Conservation (phyloP, 2,797 vertebrate species). For the Chaenodraco wilsoni region DNA sequence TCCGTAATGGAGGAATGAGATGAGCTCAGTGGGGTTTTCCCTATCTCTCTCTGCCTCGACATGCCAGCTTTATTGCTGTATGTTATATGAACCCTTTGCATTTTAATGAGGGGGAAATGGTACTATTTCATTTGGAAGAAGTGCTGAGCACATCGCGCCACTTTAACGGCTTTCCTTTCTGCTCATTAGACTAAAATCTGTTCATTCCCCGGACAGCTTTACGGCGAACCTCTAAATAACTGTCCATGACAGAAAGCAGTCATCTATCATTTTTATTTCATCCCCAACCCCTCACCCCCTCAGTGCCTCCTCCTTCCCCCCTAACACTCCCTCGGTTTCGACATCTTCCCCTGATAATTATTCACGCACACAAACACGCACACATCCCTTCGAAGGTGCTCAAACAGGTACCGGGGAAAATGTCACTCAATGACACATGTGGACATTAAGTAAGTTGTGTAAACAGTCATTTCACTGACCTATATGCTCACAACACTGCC, state of each 20-base stretch:
- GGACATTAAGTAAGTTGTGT: constrained; percentile 12
- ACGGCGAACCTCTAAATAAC: constrained; percentile 86
- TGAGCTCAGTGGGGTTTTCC: constrained; percentile 78
- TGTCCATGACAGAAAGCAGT: constrained; percentile 85
- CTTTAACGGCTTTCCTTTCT: constrained; percentile 87
- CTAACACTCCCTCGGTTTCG: constrained; percentile 54
- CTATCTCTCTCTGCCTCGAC: constrained; percentile 72
- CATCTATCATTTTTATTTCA: constrained; percentile 88
- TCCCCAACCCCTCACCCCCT: constrained; percentile 66
- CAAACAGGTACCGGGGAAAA: constrained; percentile 10
- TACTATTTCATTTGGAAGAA: constrained; percentile 88
- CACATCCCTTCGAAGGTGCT: constrained; percentile 8
- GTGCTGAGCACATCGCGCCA: constrained; percentile 86
- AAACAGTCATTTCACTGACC: constrained; percentile 35
- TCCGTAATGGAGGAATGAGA: constrained; percentile 77
- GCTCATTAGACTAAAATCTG: constrained; percentile 90
- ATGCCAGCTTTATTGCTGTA: constrained; percentile 83
- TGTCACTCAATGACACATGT: constrained; percentile 16
- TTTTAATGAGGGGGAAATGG: constrained; percentile 86
- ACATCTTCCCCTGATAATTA: constrained; percentile 69
- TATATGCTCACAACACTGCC: constrained; percentile 29
- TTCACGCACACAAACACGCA: constrained; percentile 27
- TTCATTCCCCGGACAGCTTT: constrained; percentile 87
- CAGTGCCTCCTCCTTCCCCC: constrained; percentile 34
- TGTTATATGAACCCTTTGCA: constrained; percentile 86